Evolutionary conservation across 2,797 vertebrate genomes (phyloP).

Genomic region (Protosalanx chinensis): DNA sequence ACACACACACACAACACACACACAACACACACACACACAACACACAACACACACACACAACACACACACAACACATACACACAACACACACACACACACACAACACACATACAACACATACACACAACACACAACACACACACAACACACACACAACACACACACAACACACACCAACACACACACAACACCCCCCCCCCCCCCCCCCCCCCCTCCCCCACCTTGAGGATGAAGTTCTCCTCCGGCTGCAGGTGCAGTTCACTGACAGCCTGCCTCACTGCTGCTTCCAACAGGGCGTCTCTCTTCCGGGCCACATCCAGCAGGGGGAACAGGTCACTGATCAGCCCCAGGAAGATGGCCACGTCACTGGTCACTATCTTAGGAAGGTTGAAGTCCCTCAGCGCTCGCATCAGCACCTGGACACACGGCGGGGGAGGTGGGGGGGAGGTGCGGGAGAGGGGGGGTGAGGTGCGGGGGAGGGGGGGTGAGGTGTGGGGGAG

Average conservation of each 20-base stretch:
- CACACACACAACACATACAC: not conserved
- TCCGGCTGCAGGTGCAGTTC: slow-evolving; percentile 80
- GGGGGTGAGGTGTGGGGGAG: too few relatives aligned
- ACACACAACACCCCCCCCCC: too few relatives aligned
- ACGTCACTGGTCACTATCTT: slow-evolving; percentile 79
- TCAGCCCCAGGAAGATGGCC: slow-evolving; percentile 78
- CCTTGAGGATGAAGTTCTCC: slow-evolving; percentile 89
- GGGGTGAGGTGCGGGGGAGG: too few relatives aligned
- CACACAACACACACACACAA: not conserved
- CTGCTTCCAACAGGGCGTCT: slow-evolving; percentile 78
- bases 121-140: too few relatives aligned
- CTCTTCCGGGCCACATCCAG: slow-evolving; percentile 78
- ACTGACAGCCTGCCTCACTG: slow-evolving; percentile 73
- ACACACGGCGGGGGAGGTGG: slow-evolving; percentile 18
- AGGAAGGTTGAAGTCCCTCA: slow-evolving; percentile 86
- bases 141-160: too few relatives aligned
- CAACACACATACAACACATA: too few relatives aligned
- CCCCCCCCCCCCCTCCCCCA: slow-evolving; percentile 34
- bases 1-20: too few relatives aligned
- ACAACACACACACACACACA: too few relatives aligned
- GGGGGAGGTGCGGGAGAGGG: slow-evolving; percentile 24
- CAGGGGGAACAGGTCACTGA: slow-evolving; percentile 78
- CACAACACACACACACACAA: not conserved
- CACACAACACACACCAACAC: too few relatives aligned
- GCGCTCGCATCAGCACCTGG: slow-evolving; percentile 77